phyloP scores from a whole-genome alignment of 2,888 invertebrate species.

The Calliscelio sp. region DNA sequence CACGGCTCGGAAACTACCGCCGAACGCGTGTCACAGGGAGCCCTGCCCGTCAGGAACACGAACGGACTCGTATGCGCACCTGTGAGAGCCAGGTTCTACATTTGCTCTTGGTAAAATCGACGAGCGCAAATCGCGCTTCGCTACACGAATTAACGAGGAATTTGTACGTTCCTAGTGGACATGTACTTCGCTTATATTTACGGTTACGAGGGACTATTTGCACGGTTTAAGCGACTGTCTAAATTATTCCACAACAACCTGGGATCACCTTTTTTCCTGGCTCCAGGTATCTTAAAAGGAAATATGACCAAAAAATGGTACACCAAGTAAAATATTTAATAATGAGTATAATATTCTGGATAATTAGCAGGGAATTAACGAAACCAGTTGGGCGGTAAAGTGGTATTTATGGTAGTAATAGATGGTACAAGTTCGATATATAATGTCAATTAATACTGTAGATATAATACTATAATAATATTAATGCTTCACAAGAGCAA shows the following conservation, averaged over 20 bases:
- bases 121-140: constrained; percentile 71
- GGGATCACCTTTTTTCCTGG: constrained; percentile 31
- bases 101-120: constrained; percentile 71
- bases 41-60: constrained; percentile 82
- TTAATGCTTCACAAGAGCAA: no score
- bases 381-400: background rate
- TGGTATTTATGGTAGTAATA: background rate
- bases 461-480: no score
- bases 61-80: constrained; percentile 75
- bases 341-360: constrained; percentile 24
- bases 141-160: constrained; percentile 73
- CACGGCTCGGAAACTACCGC: constrained; percentile 74
- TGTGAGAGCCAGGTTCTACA: constrained; percentile 64
- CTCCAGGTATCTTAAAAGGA: constrained; percentile 32
- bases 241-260: constrained; percentile 59
- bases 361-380: constrained; percentile 31
- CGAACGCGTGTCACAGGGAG: constrained; percentile 79
- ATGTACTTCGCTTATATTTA: constrained; percentile 69
- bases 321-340: constrained; percentile 14
- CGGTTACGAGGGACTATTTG: constrained; percentile 66
- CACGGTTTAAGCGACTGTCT: constrained; percentile 50
- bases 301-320: constrained; percentile 26
- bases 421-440: background rate
- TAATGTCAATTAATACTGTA: background rate
- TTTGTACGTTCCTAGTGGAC: constrained; percentile 67